Percentiles rank a stretch among this genome's conserved stretches.
These are phyloP conservation scores for Darevskia mixta DNA, from an alignment of 2,797 vertebrate species.

Conservation along the genomic window DNA sequence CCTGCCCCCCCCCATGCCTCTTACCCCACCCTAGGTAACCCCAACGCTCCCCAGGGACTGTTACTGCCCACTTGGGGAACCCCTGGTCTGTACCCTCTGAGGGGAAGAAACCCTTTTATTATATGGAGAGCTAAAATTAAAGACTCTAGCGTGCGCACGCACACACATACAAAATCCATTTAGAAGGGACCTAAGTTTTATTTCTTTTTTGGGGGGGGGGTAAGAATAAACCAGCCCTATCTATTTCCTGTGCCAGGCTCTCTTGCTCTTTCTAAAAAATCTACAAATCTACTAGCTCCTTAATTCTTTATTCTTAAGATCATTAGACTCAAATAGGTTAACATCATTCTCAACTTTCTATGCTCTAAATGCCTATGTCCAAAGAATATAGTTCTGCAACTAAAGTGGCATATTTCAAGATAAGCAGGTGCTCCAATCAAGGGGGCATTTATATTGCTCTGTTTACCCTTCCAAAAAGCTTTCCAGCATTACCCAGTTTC, in stretches of 20 bases:
- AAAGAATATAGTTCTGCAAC: neutral
- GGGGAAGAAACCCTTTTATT: neutral
- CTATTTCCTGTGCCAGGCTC: no score
- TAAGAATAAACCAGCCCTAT: no score
- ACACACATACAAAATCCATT: neutral
- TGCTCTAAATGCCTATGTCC: neutral
- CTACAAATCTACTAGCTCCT: neutral
- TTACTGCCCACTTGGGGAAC: no score
- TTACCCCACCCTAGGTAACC: no score
- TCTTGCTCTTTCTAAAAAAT: no score
- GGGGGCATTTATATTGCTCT: neutral
- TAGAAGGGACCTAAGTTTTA: neutral
- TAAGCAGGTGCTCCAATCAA: neutral
- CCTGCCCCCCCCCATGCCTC: no score
- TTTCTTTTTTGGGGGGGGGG: no score
- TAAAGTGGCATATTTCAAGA: no score
- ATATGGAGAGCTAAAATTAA: neutral
- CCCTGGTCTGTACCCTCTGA: no score
- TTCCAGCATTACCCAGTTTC: neutral
- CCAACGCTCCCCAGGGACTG: no score
- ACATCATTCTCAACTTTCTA: neutral
- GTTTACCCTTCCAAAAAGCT: neutral
- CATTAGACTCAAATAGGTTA: neutral
- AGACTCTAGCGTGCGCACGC: neutral
- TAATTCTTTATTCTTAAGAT: neutral